Conservation (phyloP, 2,113 vertebrate genomes). For the Australoheros scitulus region DNA sequence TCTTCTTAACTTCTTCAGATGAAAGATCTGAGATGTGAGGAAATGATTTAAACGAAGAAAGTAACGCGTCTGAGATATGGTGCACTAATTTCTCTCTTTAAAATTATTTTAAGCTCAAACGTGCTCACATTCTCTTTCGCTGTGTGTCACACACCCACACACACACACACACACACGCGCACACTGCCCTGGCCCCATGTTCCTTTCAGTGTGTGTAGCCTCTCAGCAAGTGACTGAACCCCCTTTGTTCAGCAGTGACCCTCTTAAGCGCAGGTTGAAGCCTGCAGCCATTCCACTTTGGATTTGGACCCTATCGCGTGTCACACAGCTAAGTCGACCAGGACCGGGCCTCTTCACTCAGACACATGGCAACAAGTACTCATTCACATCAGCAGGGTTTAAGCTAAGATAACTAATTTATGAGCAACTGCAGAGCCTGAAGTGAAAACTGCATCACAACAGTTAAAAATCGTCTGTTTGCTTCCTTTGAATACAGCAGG, state of each 20-base stretch:
- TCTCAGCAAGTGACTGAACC: slow-evolving; percentile 67
- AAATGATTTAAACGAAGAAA: not conserved
- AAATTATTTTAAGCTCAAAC: slow-evolving; percentile 19
- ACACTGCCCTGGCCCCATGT: slow-evolving; percentile 26
- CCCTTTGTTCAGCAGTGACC: slow-evolving; percentile 70
- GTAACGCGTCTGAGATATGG: not conserved
- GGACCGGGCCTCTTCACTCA: slow-evolving; percentile 59
- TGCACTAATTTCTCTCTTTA: not conserved
- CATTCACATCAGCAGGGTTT: slow-evolving; percentile 44
- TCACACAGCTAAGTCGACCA: slow-evolving; percentile 66
- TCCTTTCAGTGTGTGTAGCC: slow-evolving; percentile 57
- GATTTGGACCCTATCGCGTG: slow-evolving; percentile 76
- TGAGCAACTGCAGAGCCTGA: not conserved
- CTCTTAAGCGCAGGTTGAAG: slow-evolving; percentile 71
- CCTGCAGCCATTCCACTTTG: slow-evolving; percentile 75
- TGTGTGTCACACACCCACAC: slow-evolving; percentile 1
- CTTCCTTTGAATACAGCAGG: not conserved
- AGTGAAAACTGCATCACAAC: not conserved
- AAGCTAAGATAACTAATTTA: slow-evolving; percentile 18
- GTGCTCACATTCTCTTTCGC: not conserved
- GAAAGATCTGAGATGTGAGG: not conserved
- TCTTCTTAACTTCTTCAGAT: not conserved
- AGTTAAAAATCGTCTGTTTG: not conserved
- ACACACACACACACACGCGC: slow-evolving; percentile 14
- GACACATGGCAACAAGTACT: slow-evolving; percentile 60